These are phyloP conservation scores for Rhincodon typus DNA, from an alignment of 2,797 vertebrate species.

Conservation along the genomic window DNA sequence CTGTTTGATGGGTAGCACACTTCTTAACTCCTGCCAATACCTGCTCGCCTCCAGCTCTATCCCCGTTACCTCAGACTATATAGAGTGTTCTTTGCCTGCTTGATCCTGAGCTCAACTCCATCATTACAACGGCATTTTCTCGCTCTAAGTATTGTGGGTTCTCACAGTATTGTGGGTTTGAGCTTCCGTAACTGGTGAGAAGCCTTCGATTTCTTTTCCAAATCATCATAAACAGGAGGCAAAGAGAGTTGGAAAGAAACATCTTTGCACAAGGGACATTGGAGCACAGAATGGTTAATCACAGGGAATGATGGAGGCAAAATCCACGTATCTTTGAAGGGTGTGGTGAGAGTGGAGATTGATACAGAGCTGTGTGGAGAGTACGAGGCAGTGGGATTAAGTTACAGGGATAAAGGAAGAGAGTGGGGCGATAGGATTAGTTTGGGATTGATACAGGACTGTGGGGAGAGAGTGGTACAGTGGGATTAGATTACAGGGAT, in stretches of 20 bases:
- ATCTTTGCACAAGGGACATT: neutral
- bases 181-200: neutral
- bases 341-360: neutral
- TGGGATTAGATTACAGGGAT: neutral
- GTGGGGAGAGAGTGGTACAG: too few relatives aligned
- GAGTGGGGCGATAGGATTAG: too few relatives aligned
- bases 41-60: too few relatives aligned
- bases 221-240: neutral
- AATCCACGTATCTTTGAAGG: too few relatives aligned
- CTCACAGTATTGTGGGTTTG: neutral
- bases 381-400: neutral
- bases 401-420: too few relatives aligned
- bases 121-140: neutral
- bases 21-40: too few relatives aligned
- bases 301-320: neutral
- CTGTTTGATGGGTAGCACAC: too few relatives aligned
- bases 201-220: neutral
- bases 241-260: neutral
- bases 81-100: too few relatives aligned
- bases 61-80: too few relatives aligned
- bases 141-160: neutral
- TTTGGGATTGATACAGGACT: too few relatives aligned
- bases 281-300: too few relatives aligned
- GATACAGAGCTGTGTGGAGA: neutral
- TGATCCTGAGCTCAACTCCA: too few relatives aligned